Conservation (phyloP, 2,113 vertebrate genomes). For the Puma concolor region DNA sequence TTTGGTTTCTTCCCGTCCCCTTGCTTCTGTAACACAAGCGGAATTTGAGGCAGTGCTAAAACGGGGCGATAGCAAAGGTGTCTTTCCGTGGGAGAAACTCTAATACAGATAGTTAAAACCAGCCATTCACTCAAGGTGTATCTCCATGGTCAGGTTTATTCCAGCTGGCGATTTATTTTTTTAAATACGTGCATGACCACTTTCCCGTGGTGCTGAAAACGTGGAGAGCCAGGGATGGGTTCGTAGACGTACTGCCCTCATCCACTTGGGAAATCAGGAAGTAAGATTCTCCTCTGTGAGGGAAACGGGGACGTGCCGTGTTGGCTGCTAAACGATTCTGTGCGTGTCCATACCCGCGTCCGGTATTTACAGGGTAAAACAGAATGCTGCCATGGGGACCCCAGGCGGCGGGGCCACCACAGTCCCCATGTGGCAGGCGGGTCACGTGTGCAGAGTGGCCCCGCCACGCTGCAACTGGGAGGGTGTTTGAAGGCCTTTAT, state of each 20-base stretch:
- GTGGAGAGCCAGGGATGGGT: not conserved
- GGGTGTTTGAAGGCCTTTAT: not conserved
- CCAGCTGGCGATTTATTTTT: not conserved
- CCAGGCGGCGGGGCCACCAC: not conserved
- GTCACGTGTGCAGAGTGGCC: not conserved
- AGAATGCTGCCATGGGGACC: not conserved
- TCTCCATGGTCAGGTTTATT: not conserved
- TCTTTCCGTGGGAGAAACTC: not conserved
- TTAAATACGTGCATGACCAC: fast-evolving
- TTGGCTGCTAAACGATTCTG: no score
- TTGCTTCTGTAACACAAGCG: not conserved
- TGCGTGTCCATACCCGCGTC: not conserved
- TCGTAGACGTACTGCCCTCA: not conserved
- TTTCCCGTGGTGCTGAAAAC: not conserved
- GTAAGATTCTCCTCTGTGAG: not conserved
- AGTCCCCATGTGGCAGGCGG: not conserved
- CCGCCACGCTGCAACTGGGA: no score
- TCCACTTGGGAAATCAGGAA: not conserved
- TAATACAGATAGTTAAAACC: not conserved
- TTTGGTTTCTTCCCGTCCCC: not conserved
- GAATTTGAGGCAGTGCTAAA: not conserved
- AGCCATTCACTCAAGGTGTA: not conserved
- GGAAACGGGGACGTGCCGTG: not conserved
- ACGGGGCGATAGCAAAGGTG: not conserved
- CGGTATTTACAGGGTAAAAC: no score